Percentiles rank a stretch among this genome's conserved stretches.
Evolutionary conservation across 2,113 vertebrate species (phyloP).

Genomic region (Psilopsiagon aurifrons): DNA sequence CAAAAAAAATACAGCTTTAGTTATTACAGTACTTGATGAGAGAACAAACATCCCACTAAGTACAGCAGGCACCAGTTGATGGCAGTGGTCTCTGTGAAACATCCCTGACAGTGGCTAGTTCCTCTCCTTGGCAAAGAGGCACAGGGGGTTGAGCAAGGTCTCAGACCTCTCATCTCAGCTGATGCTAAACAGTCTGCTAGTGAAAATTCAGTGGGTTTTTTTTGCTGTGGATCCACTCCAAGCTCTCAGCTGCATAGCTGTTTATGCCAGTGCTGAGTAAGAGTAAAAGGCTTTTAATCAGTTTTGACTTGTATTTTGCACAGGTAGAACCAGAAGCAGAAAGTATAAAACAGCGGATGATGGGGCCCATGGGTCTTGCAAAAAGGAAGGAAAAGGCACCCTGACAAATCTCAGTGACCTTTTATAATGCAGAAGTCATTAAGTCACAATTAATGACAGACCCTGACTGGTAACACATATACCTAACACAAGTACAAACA

Average conservation of each 20-base stretch:
- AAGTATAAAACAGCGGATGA: not conserved
- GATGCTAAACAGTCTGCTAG: not conserved
- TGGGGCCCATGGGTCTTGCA: not conserved
- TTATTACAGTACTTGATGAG: not conserved
- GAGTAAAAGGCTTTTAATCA: not conserved
- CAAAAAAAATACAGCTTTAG: not conserved
- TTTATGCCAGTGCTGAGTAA: not conserved
- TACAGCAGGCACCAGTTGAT: not conserved
- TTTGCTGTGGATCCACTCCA: not conserved
- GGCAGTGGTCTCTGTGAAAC: not conserved
- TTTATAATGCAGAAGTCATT: not conserved
- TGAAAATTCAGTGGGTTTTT: not conserved
- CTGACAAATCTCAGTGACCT: not conserved
- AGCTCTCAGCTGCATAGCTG: not conserved
- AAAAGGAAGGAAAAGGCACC: not conserved
- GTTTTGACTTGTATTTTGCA: not conserved
- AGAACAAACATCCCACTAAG: not conserved
- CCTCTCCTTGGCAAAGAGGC: not conserved
- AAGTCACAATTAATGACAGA: not conserved
- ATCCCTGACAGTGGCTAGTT: not conserved
- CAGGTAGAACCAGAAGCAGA: not conserved
- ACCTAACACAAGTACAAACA: not conserved
- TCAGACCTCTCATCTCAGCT: not conserved
- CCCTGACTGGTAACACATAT: not conserved
- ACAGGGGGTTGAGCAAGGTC: not conserved